phyloP scores from a whole-genome alignment of 2,888 invertebrate species.

The Psylliodes chrysocephalus region DNA sequence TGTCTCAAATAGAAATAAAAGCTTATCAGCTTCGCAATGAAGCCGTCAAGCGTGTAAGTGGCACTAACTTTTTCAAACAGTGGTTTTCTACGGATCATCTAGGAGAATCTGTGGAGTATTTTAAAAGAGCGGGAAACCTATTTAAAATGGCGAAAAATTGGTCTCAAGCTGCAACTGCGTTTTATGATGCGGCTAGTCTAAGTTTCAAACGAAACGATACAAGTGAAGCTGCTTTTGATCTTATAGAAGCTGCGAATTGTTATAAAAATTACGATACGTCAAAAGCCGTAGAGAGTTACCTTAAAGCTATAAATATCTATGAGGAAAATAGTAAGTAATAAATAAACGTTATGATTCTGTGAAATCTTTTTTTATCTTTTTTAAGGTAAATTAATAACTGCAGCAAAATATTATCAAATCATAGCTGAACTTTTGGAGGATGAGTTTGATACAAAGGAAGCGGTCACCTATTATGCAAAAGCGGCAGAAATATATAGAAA shows the following conservation, averaged over 20 bases:
- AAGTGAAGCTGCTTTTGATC: conserved; percentile 93
- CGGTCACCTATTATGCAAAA: conserved; percentile 89
- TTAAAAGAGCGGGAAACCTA: conserved; percentile 91
- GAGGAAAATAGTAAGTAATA: conserved; percentile 86
- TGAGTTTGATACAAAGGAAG: conserved; percentile 85
- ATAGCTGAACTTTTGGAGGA: conserved; percentile 96
- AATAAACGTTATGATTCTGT: no score
- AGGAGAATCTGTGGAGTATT: conserved; percentile 66
- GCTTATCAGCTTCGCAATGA: conserved; percentile 86
- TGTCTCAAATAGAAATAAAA: conserved; percentile 92
- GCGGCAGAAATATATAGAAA: conserved; percentile 90
- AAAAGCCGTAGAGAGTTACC: conserved; percentile 88
- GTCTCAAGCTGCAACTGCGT: conserved; percentile 92
- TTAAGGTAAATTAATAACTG: conserved; percentile 95
- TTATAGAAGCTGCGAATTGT: conserved; percentile 94
- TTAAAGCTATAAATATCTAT: conserved; percentile 95
- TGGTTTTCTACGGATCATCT: conserved; percentile 32
- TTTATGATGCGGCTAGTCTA: conserved; percentile 87
- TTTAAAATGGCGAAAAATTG: conserved; percentile 99
- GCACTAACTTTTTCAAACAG: conserved; percentile 42
- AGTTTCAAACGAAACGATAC: conserved; percentile 85
- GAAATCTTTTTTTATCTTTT: conserved; percentile 5
- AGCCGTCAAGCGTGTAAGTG: conserved; percentile 83
- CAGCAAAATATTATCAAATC: conserved; percentile 95
- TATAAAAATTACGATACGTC: conserved; percentile 83